A percentile compares a stretch with the other conserved stretches of the same genome.
These are phyloP conservation scores for Esox lucius DNA, from an alignment of 2,797 vertebrate genomes.

Conservation along the genomic window DNA sequence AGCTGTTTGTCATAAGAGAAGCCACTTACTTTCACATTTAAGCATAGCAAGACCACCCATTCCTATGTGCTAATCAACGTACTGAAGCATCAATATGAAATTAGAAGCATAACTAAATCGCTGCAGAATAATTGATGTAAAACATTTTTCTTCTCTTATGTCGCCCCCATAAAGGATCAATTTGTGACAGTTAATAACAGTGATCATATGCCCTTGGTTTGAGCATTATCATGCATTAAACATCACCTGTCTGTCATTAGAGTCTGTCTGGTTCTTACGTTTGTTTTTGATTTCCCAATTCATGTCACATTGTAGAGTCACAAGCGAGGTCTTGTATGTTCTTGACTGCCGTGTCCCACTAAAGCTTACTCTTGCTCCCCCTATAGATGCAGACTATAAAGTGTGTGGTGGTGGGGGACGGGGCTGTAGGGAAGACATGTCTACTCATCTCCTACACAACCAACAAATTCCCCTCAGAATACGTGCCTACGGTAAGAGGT, in stretches of 20 bases:
- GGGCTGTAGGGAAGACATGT: constrained; percentile 98
- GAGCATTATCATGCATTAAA: not conserved
- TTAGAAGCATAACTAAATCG: not conserved
- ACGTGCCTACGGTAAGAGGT: constrained; percentile 92
- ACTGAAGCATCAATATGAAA: not conserved
- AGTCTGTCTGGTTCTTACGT: not conserved
- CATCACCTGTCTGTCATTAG: not conserved
- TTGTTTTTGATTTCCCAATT: not conserved
- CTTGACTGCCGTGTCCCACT: constrained; percentile 8
- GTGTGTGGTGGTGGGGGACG: constrained; percentile 97
- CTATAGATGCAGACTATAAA: constrained; percentile 98
- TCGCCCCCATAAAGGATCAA: not conserved
- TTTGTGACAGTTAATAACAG: not conserved
- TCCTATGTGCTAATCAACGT: not conserved
- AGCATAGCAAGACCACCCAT: not conserved
- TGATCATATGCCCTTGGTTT: not conserved
- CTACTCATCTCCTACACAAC: constrained; percentile 98
- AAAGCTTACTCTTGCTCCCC: constrained; percentile 26
- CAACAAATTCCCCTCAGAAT: constrained; percentile 98
- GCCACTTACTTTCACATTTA: not conserved
- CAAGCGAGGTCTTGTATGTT: not conserved
- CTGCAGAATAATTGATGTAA: not conserved
- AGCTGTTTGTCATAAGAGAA: not conserved
- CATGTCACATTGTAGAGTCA: not conserved
- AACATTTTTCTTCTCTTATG: not conserved